These are phyloP conservation scores for Malurus leucopterus DNA, from an alignment of 2,797 vertebrate species.

Conservation along the genomic window DNA sequence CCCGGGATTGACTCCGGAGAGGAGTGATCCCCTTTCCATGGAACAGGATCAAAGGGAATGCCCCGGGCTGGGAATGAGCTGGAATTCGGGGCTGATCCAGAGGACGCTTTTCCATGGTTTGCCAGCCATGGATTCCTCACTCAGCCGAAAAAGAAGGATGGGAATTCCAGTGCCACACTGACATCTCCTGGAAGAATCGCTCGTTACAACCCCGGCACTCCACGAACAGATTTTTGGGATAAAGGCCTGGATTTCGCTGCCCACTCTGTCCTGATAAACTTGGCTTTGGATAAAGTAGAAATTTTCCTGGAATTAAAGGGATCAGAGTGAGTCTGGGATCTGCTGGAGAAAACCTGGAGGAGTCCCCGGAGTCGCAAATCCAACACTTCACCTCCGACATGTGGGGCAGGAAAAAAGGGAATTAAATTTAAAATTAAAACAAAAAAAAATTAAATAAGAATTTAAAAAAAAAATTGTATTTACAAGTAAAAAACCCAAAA, in stretches of 20 bases:
- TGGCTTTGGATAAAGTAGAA: fast-evolving
- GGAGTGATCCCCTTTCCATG: fast-evolving
- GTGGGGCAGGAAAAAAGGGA: too few species aligned
- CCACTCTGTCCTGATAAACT: fast-evolving
- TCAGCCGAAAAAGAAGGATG: neutral
- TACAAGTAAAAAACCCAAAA: too few species aligned
- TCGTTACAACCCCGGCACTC: neutral
- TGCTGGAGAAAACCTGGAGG: neutral
- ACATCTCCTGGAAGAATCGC: conserved; percentile 11
- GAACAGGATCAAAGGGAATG: neutral
- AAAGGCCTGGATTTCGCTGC: fast-evolving
- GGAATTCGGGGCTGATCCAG: neutral
- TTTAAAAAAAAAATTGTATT: too few species aligned
- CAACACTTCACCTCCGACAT: neutral
- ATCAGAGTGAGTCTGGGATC: too few species aligned
- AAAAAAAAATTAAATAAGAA: too few species aligned
- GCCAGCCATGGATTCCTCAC: neutral
- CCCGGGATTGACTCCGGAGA: fast-evolving
- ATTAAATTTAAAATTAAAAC: too few species aligned
- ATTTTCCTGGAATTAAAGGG: neutral
- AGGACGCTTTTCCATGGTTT: neutral
- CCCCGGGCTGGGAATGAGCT: neutral
- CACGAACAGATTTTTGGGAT: fast-evolving
- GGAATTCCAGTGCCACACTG: conserved; percentile 1
- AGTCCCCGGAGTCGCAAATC: neutral